A percentile compares a stretch with the other conserved stretches of the same genome.
Conservation (phyloP, 64 coral and sea anemone genomes). For the Montipora sp. region DNA sequence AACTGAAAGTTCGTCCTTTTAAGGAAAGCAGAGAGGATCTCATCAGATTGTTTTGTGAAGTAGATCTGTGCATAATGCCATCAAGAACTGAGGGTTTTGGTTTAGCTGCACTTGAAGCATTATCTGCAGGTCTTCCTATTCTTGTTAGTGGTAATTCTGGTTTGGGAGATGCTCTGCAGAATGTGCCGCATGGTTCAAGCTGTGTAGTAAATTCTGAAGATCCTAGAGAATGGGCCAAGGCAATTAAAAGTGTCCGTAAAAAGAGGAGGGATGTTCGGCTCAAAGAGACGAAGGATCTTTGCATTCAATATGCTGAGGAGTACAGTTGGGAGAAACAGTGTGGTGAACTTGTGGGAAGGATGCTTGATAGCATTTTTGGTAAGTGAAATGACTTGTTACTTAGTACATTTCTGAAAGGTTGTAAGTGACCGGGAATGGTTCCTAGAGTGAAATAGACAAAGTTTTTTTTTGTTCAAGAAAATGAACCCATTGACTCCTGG, state of each 20-base stretch:
- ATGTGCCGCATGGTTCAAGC: background rate
- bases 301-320: background rate
- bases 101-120: constrained; percentile 7
- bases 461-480: no score
- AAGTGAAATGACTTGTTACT: background rate
- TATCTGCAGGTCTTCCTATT: constrained; percentile 29
- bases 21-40: constrained; percentile 17
- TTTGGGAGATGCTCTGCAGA: constrained; percentile 16
- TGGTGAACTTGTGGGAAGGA: background rate
- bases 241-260: background rate
- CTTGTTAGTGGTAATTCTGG: constrained; percentile 39
- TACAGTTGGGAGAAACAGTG: background rate
- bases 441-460: no score
- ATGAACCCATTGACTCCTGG: no score
- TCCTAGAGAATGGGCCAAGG: background rate
- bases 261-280: constrained; percentile 1
- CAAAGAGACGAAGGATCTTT: background rate
- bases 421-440: no score
- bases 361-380: background rate
- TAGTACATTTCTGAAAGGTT: no score
- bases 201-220: background rate
- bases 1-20: background rate
- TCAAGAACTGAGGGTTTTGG: constrained; percentile 36
- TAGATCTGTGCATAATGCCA: constrained; percentile 35
- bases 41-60: constrained; percentile 4